phyloP scores from a whole-genome alignment of 2,113 vertebrate genomes.

The Pelvicachromis taeniatus region DNA sequence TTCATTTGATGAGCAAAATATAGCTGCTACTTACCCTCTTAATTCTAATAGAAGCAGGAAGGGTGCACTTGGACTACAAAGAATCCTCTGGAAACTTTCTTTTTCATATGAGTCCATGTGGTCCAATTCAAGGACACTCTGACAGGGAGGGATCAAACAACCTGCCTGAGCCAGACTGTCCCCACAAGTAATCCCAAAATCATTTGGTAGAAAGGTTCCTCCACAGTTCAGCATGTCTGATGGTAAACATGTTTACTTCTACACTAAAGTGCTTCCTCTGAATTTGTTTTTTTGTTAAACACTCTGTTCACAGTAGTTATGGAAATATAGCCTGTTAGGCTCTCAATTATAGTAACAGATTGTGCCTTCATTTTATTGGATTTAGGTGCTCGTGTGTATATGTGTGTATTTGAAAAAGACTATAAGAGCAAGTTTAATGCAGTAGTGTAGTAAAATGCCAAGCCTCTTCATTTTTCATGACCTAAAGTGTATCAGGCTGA shows the following conservation, averaged over 20 bases:
- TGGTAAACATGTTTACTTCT: background rate
- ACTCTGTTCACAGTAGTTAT: background rate
- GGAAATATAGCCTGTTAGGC: background rate
- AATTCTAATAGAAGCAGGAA: background rate
- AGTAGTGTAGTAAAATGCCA: background rate
- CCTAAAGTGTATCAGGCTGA: constrained; percentile 26
- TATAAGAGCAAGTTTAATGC: background rate
- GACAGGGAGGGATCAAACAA: background rate
- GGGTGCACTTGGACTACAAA: background rate
- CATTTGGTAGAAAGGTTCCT: background rate
- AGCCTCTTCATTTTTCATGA: constrained; percentile 28
- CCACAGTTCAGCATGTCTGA: background rate
- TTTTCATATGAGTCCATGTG: background rate
- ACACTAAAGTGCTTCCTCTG: background rate
- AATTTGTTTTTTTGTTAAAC: background rate
- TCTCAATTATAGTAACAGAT: background rate
- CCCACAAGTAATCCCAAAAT: background rate
- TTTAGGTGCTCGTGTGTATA: background rate
- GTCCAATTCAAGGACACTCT: background rate
- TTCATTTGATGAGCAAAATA: background rate
- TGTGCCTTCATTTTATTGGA: background rate
- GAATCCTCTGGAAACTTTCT: background rate
- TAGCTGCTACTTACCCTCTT: background rate
- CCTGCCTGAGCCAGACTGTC: background rate
- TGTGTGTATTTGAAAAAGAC: background rate